These are phyloP conservation scores for Fragum sueziense DNA, from an alignment of 2,888 invertebrate species.

Conservation along the genomic window DNA sequence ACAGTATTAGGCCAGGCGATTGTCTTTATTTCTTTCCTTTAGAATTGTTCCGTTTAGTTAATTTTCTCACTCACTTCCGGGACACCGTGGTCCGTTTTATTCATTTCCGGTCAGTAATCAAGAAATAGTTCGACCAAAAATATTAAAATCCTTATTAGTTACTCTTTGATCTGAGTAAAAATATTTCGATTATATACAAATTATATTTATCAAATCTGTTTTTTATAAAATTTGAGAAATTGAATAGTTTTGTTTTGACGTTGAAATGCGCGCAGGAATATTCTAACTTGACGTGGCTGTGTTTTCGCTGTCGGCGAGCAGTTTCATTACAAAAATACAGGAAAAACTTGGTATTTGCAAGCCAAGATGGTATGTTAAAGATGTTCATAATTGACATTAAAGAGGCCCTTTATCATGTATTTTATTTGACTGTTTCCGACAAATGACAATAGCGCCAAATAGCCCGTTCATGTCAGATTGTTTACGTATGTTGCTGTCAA, in stretches of 20 bases:
- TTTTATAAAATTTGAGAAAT: not conserved
- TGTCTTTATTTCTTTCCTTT: too few relatives aligned
- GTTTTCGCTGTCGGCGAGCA: conserved; percentile 18
- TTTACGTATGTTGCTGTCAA: not conserved
- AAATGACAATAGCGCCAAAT: not conserved
- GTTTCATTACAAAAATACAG: not conserved
- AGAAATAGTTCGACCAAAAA: conserved; percentile 41
- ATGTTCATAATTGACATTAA: not conserved
- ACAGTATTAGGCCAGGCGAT: too few relatives aligned
- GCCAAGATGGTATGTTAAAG: conserved; percentile 39
- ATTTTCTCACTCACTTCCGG: conserved; percentile 32
- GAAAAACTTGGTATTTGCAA: not conserved
- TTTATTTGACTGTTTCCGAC: not conserved
- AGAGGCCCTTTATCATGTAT: not conserved
- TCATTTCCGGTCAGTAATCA: conserved; percentile 37
- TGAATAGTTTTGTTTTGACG: not conserved
- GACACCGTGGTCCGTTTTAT: conserved; percentile 53
- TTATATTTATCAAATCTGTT: not conserved
- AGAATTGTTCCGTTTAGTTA: not conserved
- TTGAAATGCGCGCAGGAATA: conserved; percentile 34
- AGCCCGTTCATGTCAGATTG: not conserved
- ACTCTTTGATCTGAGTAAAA: not conserved
- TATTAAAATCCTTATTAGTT: not conserved
- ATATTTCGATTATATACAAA: not conserved
- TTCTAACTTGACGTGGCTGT: conserved; percentile 57